Evolutionary conservation across 1,140 invertebrate species (phyloP), one percentile per base, ranked within the genome.

Genomic region (Drosophila ficusphila): DNA sequence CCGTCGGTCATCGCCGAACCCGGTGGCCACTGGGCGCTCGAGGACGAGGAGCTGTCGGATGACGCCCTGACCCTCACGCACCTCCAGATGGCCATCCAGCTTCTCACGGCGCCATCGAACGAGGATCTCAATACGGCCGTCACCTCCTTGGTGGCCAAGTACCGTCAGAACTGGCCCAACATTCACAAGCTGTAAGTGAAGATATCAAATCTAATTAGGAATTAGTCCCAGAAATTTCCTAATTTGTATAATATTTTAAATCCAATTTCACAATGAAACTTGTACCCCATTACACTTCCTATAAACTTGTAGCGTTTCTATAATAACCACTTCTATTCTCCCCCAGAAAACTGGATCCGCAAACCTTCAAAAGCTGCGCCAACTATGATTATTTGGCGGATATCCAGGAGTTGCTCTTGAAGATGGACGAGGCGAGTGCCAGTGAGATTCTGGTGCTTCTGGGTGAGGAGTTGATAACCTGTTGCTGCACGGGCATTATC

Each of bases 381-480:
- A 90, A 91, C 57, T 91, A 91, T 62, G 91, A 91, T 21, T 91
- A 91, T 47, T 71, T 91, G 52, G 82, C 74, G 3, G 91, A 91
- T 38, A 91, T 91, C 25, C 90, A 91, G 39, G 90, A 90, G 54
- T 48, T 90, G 31, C 64, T 91, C n/a, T 34, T 91, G 19, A 89
- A 91, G 48, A 91, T 91, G 90, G 91, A 91, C 42, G 91, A 91
- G 74, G 79, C 89, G 1, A 91, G 86, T 41, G 93, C 92, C 53
- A 92, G 92, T 60, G 91, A 90, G 56, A 94, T 95, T 62, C 86
- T 95, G 52, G 94, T 95, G 54, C 90, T 92, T 29, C 92, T 96
- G 11, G 95, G 95, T 1, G 93, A 94, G 67, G 93, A 95, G 78
- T 79, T 96, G 57, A 94, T 95, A 39, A 90, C 92, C 21, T 93